Conservation (phyloP, 2,797 vertebrate species). For the Calcarius lapponicus region DNA sequence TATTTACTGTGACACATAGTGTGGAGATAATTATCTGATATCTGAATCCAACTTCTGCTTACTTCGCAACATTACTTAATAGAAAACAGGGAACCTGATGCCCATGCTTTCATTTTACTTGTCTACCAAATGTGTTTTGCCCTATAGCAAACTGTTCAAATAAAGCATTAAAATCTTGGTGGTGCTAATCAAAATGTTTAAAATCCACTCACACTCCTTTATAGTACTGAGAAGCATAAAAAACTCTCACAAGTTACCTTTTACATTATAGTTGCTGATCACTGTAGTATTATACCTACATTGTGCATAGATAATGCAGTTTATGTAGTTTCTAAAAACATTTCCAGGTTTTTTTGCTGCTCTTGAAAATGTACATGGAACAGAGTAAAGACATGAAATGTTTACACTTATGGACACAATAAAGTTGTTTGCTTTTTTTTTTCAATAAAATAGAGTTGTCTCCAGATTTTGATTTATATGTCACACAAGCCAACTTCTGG, state of each 20-base stretch:
- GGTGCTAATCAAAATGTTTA: conserved; percentile 81
- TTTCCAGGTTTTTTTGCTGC: not conserved
- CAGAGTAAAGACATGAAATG: not conserved
- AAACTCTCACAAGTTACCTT: conserved; percentile 72
- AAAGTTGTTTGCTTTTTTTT: not conserved
- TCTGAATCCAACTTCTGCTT: conserved; percentile 84
- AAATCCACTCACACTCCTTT: conserved; percentile 77
- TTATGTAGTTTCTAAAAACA: conserved; percentile 40
- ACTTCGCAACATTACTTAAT: conserved; percentile 83
- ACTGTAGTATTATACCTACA: conserved; percentile 41
- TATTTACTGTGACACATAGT: conserved; percentile 87
- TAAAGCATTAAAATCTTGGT: conserved; percentile 81
- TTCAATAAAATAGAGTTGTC: not conserved
- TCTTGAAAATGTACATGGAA: not conserved
- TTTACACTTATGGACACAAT: not conserved
- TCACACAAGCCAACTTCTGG: not conserved
- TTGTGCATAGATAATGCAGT: conserved; percentile 41
- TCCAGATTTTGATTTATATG: not conserved
- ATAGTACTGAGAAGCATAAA: conserved; percentile 72
- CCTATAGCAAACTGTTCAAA: conserved; percentile 83
- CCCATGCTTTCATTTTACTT: conserved; percentile 76
- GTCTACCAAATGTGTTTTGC: conserved; percentile 81
- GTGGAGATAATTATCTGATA: conserved; percentile 86
- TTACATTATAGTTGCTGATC: conserved; percentile 73
- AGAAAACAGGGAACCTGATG: conserved; percentile 80